Conservation (phyloP, 2,888 invertebrate species). For the Drosophila yooni region DNA sequence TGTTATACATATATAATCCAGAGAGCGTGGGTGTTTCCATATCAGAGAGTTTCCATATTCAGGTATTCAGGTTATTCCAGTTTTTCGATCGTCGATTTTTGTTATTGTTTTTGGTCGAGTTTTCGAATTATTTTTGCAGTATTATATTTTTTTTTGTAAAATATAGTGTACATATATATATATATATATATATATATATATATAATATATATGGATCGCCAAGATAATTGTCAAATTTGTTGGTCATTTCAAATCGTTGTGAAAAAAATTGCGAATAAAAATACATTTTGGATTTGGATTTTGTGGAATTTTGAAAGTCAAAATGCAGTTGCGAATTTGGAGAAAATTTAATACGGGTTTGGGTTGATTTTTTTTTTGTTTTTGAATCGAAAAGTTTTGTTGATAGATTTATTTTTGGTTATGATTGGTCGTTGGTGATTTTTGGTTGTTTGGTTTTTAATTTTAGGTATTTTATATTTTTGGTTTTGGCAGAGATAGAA, state of each 20-base stretch:
- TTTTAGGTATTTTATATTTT: slow-evolving; percentile 49
- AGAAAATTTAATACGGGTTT: slow-evolving; percentile 49
- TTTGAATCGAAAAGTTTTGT: slow-evolving; percentile 67
- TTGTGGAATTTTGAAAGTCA: slow-evolving; percentile 48
- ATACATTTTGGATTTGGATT: slow-evolving; percentile 53
- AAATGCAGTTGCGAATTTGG: slow-evolving; percentile 63
- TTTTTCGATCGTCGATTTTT: slow-evolving; percentile 40
- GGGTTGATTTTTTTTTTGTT: slow-evolving; percentile 32
- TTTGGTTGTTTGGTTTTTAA: slow-evolving; percentile 55
- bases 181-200: slow-evolving; percentile 62
- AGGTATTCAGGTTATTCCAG: slow-evolving; percentile 42
- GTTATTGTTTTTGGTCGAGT: slow-evolving; percentile 52
- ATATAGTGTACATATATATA: slow-evolving; percentile 51
- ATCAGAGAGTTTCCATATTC: slow-evolving; percentile 45
- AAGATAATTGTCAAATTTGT: slow-evolving; percentile 76
- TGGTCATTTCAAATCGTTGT: slow-evolving; percentile 57
- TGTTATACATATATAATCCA: slow-evolving; percentile 35
- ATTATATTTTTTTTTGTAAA: slow-evolving; percentile 55
- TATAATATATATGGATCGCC: slow-evolving; percentile 84
- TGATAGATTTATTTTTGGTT: slow-evolving; percentile 52
- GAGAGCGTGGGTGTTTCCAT: slow-evolving; percentile 40
- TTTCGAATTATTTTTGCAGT: slow-evolving; percentile 54
- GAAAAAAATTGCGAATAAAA: slow-evolving; percentile 39
- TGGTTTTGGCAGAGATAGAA: slow-evolving; percentile 59
- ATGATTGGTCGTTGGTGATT: slow-evolving; percentile 58